Conservation (phyloP, 2,113 vertebrate species). For the Carollia perspicillata region DNA sequence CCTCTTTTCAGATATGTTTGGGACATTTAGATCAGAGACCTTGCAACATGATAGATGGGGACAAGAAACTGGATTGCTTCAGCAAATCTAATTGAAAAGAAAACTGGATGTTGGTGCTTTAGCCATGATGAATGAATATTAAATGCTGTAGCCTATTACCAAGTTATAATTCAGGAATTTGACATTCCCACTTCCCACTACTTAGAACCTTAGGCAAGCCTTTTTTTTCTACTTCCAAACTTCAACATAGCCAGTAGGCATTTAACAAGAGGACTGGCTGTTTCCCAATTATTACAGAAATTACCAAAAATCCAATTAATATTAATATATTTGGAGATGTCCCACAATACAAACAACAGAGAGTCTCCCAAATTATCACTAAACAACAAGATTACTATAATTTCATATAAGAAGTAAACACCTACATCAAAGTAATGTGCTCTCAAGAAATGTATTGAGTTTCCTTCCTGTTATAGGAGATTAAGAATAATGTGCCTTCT, state of each 20-base stretch:
- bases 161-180: conserved; percentile 19
- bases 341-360: background rate
- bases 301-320: background rate
- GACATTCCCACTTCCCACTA: background rate
- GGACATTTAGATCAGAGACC: background rate
- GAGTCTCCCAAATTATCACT: background rate
- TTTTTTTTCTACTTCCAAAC: background rate
- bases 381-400: background rate
- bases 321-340: background rate
- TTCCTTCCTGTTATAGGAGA: background rate
- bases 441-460: background rate
- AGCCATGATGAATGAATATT: background rate
- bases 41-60: background rate
- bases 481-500: conserved; percentile 3
- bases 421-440: background rate
- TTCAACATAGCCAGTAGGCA: background rate
- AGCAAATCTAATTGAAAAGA: conserved; percentile 33
- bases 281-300: background rate
- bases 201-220: background rate
- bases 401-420: conserved; percentile 6
- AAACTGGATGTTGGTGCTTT: background rate
- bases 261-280: background rate
- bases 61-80: background rate
- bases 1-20: background rate
- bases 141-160: background rate